Percentiles rank a stretch among this genome's conserved stretches.
Evolutionary conservation across 2,113 vertebrate species (phyloP).

Genomic region (Chamaea fasciata): DNA sequence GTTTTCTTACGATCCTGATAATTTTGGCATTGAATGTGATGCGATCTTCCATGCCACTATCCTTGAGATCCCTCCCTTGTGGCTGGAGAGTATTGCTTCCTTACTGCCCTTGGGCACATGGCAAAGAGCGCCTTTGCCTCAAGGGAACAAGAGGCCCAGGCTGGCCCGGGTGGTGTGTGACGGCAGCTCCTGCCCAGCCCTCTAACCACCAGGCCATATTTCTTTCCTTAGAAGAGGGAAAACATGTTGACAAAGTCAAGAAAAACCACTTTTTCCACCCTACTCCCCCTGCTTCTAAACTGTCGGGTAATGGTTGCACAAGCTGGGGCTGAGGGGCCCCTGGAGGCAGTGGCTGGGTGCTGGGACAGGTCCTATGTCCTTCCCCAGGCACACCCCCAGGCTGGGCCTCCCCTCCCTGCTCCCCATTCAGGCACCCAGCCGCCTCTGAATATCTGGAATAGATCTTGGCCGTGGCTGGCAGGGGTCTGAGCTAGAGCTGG

Average conservation of each 20-base stretch:
- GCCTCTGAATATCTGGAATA: background rate
- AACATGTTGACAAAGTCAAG: background rate
- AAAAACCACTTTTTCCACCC: background rate
- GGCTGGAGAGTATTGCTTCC: accelerated
- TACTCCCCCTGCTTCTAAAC: background rate
- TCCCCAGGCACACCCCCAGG: background rate
- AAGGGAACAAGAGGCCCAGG: accelerated
- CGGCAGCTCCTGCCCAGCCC: background rate
- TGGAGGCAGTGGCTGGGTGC: background rate
- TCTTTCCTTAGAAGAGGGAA: background rate
- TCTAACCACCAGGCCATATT: background rate
- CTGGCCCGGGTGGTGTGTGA: accelerated
- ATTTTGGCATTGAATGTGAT: background rate
- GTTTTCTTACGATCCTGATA: background rate
- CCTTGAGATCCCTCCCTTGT: background rate
- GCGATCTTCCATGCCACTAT: background rate
- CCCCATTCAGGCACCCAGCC: accelerated
- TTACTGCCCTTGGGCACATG: background rate
- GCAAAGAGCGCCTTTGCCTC: accelerated
- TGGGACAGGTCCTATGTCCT: accelerated
- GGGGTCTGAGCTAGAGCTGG: background rate
- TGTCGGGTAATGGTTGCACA: background rate
- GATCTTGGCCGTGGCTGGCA: background rate
- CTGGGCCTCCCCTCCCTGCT: background rate
- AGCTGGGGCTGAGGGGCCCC: background rate